Base-by-base conservation (phyloP, 2,797 vertebrate species). In the Melanotaenia parkinsoni region DNA sequence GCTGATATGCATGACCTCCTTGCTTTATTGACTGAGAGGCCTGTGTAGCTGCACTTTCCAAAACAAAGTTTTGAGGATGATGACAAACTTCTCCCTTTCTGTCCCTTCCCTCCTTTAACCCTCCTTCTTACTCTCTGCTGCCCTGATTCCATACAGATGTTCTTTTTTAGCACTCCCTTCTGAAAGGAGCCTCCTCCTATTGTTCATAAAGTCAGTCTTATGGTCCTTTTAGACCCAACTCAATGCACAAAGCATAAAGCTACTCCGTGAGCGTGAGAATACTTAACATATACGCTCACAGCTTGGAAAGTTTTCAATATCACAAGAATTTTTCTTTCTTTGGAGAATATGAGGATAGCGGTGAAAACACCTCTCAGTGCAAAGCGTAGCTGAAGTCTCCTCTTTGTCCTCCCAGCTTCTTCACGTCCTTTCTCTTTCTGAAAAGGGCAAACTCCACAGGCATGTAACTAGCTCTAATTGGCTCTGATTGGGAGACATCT, bases 111-210 rank as follows among this genome's bases (percentile, higher is more conserved):
- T 83, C 62, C 75, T 82, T 86, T 54, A 84, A 76, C 60, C 84
- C 74, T 82, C 69, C 61, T 79, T 74, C 81, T 59, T 79, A 83
- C 80, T 80, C 77, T 85, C 71, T 67, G n/a, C 60, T 74, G 70
- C 72, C 82, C 81, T 89, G 70, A 90, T 85, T 82, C 78, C 69
- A 63, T 80, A 72, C 93, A 94, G 91, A 94, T 95, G 93, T 92
- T 94, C 81, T 67, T 65, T 76, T 91, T 88, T 79, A 91, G 80
- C 76, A 65, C 86, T 82, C 68, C 71, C 87, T 82, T 92, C 83
- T 80, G 80, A 84, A 81, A 85, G 75, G 59, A 89, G 76, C 77
- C 79, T 73, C 81, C 89, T 91, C 84, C 81, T 79, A 90, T 92
- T 90, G 86, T 92, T 93, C 91, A 88, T 79, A 87, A 90, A 92